Evolutionary conservation across 2,113 vertebrate genomes (phyloP).

Genomic region (Genyomyrus donnyi): DNA sequence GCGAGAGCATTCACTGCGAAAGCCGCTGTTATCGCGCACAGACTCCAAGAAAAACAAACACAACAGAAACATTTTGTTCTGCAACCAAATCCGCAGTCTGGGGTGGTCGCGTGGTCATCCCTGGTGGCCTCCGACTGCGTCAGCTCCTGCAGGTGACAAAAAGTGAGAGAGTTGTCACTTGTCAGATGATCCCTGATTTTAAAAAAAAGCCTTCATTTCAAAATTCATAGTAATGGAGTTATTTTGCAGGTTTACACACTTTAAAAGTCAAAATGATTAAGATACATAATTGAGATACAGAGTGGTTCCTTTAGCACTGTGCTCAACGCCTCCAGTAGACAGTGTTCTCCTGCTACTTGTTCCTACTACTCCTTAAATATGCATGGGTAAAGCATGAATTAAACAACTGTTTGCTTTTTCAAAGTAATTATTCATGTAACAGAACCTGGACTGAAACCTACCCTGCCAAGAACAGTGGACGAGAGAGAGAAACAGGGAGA

Average conservation of each 20-base stretch:
- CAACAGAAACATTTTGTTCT: constrained; percentile 9
- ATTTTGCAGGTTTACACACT: neutral
- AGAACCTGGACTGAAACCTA: neutral
- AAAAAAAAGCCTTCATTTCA: neutral
- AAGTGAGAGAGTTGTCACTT: neutral
- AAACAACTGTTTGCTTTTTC: neutral
- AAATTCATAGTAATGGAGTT: neutral
- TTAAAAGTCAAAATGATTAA: neutral
- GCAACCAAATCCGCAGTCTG: neutral
- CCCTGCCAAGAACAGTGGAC: neutral
- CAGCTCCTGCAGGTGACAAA: neutral
- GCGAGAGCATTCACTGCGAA: neutral
- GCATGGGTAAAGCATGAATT: neutral
- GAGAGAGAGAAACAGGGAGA: neutral
- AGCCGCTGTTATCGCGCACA: neutral
- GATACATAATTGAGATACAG: neutral
- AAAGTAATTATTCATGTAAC: neutral
- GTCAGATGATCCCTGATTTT: neutral
- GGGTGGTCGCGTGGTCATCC: neutral
- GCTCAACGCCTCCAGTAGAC: neutral
- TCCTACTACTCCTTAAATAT: neutral
- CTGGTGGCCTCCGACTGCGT: neutral
- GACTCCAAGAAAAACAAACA: constrained; percentile 4
- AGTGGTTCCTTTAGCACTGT: neutral
- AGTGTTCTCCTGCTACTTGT: neutral